phyloP scores from a whole-genome alignment of 1,140 invertebrate genomes.

The Adelges cooleyi region DNA sequence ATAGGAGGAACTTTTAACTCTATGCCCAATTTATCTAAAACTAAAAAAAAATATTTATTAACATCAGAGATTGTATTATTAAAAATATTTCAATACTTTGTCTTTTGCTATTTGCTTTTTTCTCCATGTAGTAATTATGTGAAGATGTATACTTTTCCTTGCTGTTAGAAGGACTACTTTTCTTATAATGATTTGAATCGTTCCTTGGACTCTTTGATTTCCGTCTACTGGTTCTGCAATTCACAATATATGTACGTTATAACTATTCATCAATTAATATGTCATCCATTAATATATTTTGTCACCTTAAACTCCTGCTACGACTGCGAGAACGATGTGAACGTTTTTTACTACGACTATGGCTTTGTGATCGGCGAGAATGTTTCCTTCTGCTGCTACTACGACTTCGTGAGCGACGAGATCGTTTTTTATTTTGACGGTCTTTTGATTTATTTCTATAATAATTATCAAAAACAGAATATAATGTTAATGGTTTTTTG shows the following conservation, averaged over 20 bases:
- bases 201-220: background rate
- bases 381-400: conserved; percentile 8
- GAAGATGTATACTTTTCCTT: conserved; percentile 16
- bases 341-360: background rate
- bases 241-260: no score
- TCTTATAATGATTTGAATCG: conserved; percentile 1
- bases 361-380: background rate
- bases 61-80: no score
- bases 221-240: background rate
- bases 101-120: conserved; percentile 20
- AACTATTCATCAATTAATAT: no score
- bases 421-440: conserved; percentile 13
- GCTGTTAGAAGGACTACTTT: conserved; percentile 1
- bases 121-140: conserved; percentile 21
- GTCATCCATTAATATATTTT: no score
- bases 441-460: conserved; percentile 9
- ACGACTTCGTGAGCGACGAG: conserved; percentile 8
- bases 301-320: background rate
- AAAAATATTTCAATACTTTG: background rate
- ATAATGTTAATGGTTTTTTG: no score
- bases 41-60: conserved; percentile 16
- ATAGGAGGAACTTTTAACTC: conserved; percentile 32
- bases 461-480: no score
- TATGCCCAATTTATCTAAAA: conserved; percentile 35
- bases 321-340: conserved; percentile 1